Percentiles rank a stretch among this genome's conserved stretches.
phyloP scores from a whole-genome alignment of 2,888 invertebrate genomes.

The Acheta domesticus region DNA sequence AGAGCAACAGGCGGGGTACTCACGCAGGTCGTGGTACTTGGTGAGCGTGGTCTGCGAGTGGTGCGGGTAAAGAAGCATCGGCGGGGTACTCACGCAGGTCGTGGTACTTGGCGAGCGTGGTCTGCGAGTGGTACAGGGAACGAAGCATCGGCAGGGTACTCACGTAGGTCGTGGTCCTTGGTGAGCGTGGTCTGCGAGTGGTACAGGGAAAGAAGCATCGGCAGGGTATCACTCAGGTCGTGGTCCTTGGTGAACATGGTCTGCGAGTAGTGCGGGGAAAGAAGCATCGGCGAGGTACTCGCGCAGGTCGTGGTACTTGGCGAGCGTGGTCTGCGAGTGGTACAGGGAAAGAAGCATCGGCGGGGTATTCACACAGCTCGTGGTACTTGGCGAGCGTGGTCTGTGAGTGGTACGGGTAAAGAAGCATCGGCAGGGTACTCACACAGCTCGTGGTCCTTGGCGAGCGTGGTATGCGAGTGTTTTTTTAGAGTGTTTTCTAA shows the following conservation, averaged over 20 bases:
- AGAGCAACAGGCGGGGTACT: slow-evolving; percentile 27
- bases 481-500: too few species aligned
- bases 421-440: too few species aligned
- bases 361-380: slow-evolving; percentile 38
- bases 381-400: slow-evolving; percentile 35
- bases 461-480: slow-evolving; percentile 29
- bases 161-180: slow-evolving; percentile 38
- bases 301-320: slow-evolving; percentile 38
- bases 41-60: slow-evolving; percentile 30
- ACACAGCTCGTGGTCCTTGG: slow-evolving; percentile 38
- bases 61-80: too few species aligned
- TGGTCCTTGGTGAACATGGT: slow-evolving; percentile 34
- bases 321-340: slow-evolving; percentile 29
- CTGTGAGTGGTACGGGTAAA: too few species aligned
- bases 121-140: too few species aligned
- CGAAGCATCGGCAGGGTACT: too few species aligned
- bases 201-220: too few species aligned
- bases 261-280: too few species aligned
- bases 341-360: too few species aligned
- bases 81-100: slow-evolving; percentile 39
- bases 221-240: slow-evolving; percentile 39
- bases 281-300: too few species aligned
- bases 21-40: slow-evolving; percentile 38
- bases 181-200: slow-evolving; percentile 30
- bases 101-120: slow-evolving; percentile 35